Evolutionary conservation across 2,888 invertebrate genomes (phyloP).

Genomic region (Drosophila koepferae): DNA sequence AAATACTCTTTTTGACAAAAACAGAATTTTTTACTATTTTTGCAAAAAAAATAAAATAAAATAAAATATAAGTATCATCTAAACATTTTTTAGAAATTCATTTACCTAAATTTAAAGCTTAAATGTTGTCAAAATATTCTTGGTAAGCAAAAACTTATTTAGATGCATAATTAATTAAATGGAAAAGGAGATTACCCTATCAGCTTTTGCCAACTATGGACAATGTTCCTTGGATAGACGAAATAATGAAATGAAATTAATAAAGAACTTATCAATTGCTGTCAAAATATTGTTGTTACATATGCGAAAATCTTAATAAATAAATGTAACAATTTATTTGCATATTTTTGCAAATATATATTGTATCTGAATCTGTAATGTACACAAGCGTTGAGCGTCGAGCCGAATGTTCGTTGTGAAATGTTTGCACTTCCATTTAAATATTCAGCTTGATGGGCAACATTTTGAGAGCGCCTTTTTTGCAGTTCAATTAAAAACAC

Average conservation of each 20-base stretch:
- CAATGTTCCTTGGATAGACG: too few species aligned
- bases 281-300: background rate
- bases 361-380: slow-evolving; percentile 1
- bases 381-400: background rate
- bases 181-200: too few species aligned
- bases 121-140: background rate
- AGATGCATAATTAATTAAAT: too few species aligned
- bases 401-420: background rate
- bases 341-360: background rate
- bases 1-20: too few species aligned
- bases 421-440: slow-evolving; percentile 5
- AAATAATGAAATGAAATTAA: background rate
- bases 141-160: background rate
- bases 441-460: background rate
- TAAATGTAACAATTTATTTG: background rate
- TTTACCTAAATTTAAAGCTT: too few species aligned
- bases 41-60: too few species aligned
- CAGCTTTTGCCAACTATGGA: too few species aligned
- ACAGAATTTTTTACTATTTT: too few species aligned
- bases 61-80: too few species aligned
- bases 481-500: slow-evolving; percentile 15
- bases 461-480: slow-evolving; percentile 3
- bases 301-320: background rate
- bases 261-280: background rate
- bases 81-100: too few species aligned